Percentiles rank a stretch among this genome's conserved stretches.
These are phyloP conservation scores for Teleopsis dalmanni DNA, from an alignment of 1,140 invertebrate species.

Conservation along the genomic window DNA sequence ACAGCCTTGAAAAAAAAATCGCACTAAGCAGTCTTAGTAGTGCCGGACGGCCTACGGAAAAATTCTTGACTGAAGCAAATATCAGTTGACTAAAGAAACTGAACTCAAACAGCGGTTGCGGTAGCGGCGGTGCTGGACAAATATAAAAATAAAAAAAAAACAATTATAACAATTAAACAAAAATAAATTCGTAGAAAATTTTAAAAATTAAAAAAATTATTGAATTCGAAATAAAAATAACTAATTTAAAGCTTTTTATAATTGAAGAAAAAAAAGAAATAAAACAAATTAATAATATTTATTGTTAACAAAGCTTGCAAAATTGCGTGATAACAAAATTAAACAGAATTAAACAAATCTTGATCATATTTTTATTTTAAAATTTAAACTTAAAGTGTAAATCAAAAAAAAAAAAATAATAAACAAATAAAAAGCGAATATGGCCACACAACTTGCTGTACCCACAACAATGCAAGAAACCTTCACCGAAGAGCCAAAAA, in stretches of 20 bases:
- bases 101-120: too few relatives aligned
- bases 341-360: not conserved
- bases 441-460: slow-evolving; percentile 15
- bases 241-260: not conserved
- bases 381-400: not conserved
- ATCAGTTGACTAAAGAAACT: too few relatives aligned
- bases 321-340: not conserved
- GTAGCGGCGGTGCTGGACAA: too few relatives aligned
- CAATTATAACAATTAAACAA: too few relatives aligned
- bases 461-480: slow-evolving; percentile 11
- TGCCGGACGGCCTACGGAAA: too few relatives aligned
- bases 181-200: too few relatives aligned
- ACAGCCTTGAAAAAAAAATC: not conserved
- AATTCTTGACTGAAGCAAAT: too few relatives aligned
- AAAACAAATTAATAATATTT: not conserved
- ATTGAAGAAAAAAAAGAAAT: not conserved
- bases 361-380: not conserved
- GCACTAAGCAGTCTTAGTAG: not conserved
- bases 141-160: too few relatives aligned
- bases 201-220: too few relatives aligned
- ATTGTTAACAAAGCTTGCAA: too few relatives aligned
- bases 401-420: not conserved
- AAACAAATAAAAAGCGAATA: slow-evolving; percentile 7
- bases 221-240: too few relatives aligned
- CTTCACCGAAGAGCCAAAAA: slow-evolving; percentile 15